Evolutionary conservation across 2,113 vertebrate species (phyloP), one percentile per base, ranked within the genome.

Genomic region (Thalassoma bifasciatum): DNA sequence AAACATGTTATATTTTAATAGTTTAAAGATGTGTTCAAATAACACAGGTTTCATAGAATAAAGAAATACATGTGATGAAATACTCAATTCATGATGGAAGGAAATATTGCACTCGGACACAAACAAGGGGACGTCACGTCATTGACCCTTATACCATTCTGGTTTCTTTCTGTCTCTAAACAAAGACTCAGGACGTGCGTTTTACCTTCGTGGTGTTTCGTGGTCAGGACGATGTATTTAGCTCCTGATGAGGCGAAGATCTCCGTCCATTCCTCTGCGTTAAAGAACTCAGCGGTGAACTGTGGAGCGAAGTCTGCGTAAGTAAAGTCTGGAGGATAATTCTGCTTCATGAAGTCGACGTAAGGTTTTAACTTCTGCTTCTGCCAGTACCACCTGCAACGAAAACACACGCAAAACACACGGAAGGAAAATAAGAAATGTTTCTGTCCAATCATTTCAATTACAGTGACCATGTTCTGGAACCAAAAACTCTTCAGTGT

Each of bases 121-220:
- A n/a, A n/a, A n/a, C n/a, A n/a, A n/a, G n/a, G n/a, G n/a, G n/a
- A n/a, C n/a, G n/a, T n/a, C n/a, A n/a, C n/a, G n/a, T n/a, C n/a
- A n/a, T n/a, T n/a, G n/a, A n/a, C n/a, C n/a, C n/a, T n/a, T n/a
- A n/a, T n/a, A n/a, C n/a, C n/a, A 11, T 21, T 4, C 14, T 46
- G 8, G 5, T 26, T 51, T 65, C 17, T 21, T 7, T 12, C 5
- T n/a, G n/a, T n/a, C n/a, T n/a, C 11, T 30, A 0, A 46, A 46
- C 14, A 2, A 49, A 10, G 4, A 19, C 5, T 49, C 13, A n/a
- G 7, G 42, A 36, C n/a, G 21, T 23, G 1, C 0, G 44, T 42
- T 30, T 2, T 84, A 98, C 98, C 98, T 95, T 99, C 98, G 8
- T 99, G 98, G 85, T 99, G 98, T 88, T 99, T 99, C n/a, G 96